Conservation (phyloP, 2,797 vertebrate species). For the Pseudocheirus occidentalis region DNA sequence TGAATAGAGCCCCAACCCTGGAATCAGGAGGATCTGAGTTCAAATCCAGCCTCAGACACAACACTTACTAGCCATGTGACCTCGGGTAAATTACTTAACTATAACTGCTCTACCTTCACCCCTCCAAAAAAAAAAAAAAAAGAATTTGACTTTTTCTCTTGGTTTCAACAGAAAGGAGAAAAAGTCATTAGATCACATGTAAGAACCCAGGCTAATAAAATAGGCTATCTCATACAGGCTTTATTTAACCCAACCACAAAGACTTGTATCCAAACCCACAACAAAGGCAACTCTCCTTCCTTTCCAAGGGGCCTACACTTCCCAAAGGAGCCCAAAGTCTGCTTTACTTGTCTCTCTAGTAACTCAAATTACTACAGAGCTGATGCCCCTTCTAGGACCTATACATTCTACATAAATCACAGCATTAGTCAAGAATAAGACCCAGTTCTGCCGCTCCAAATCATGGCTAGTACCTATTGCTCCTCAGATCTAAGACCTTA, state of each 20-base stretch:
- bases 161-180: background rate
- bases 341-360: background rate
- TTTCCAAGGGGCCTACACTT: background rate
- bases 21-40: too few relatives aligned
- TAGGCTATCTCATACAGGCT: background rate
- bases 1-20: too few relatives aligned
- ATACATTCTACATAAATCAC: background rate
- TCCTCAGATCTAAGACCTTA: background rate
- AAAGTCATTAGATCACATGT: background rate
- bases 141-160: background rate
- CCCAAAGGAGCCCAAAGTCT: background rate
- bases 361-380: background rate
- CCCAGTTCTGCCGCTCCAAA: background rate
- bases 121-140: too few relatives aligned
- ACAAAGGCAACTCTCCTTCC: background rate
- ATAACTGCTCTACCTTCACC: too few relatives aligned
- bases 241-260: background rate
- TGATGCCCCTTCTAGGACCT: background rate
- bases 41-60: too few relatives aligned
- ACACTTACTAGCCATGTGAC: too few relatives aligned
- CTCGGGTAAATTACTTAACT: too few relatives aligned
- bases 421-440: background rate
- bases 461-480: background rate
- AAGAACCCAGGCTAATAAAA: background rate
- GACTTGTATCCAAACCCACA: background rate